Percentiles rank a stretch among this genome's conserved stretches.
Conservation (phyloP, 2,113 vertebrate genomes). For the Potamarius usumacintae region DNA sequence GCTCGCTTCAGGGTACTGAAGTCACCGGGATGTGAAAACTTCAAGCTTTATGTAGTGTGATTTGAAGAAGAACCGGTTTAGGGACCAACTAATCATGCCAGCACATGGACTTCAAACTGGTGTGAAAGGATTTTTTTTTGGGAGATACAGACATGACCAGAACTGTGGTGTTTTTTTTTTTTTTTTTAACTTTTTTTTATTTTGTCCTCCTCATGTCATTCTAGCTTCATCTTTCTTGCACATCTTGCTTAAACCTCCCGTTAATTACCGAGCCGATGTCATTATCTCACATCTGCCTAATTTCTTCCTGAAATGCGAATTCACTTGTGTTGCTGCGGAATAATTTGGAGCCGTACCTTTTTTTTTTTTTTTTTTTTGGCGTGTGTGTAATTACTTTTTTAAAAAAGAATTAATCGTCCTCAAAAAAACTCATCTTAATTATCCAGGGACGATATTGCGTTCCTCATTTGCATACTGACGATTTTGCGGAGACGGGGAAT, state of each 20-base stretch:
- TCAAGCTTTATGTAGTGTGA: background rate
- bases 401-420: conserved; percentile 18
- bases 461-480: conserved; percentile 57
- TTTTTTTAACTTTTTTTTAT: background rate
- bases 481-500: conserved; percentile 46
- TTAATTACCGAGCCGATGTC: conserved; percentile 55
- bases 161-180: background rate
- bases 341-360: conserved; percentile 46
- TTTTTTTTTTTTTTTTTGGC: conserved; percentile 48
- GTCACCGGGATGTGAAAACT: background rate
- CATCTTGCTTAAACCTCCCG: conserved; percentile 27
- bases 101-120: conserved; percentile 17
- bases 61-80: background rate
- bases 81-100: background rate
- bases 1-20: conserved; percentile 47
- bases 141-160: background rate
- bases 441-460: conserved; percentile 54
- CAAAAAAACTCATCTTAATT: conserved; percentile 56
- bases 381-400: conserved; percentile 37
- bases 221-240: conserved; percentile 22
- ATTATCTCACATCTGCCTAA: conserved; percentile 50
- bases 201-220: background rate
- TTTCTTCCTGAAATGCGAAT: conserved; percentile 49
- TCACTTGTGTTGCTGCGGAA: conserved; percentile 41
- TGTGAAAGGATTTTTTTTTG: background rate